Conservation (phyloP, 2,888 invertebrate genomes). For the Eristalinus sepulchralis region DNA sequence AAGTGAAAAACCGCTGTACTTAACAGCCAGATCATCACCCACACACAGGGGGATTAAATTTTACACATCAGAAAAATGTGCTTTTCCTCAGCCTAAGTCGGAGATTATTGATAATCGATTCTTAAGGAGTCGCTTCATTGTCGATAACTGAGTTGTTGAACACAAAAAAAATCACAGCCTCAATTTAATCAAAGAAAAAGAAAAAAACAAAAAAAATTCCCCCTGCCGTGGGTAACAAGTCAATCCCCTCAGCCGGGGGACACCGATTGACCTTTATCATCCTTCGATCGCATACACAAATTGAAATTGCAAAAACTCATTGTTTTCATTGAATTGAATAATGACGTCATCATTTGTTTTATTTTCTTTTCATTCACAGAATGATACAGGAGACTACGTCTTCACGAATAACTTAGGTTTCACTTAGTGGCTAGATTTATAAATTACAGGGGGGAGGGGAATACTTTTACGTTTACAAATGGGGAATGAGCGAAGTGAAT, state of each 20-base stretch:
- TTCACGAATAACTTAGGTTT: conserved; percentile 7
- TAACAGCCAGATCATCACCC: no score
- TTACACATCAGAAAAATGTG: background rate
- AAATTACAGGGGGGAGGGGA: background rate
- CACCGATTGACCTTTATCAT: background rate
- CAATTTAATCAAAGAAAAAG: background rate
- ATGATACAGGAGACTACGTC: conserved; percentile 30
- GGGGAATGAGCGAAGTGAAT: background rate
- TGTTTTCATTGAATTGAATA: background rate
- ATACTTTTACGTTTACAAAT: conserved; percentile 30
- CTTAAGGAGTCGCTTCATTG: background rate
- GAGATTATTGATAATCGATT: background rate
- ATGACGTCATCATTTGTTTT: conserved; percentile 26
- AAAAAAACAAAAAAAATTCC: background rate
- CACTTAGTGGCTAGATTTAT: conserved; percentile 19
- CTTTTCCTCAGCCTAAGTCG: background rate
- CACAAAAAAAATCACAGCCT: background rate
- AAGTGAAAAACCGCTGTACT: no score
- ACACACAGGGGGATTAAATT: no score
- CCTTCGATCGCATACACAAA: background rate
- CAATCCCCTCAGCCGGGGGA: background rate
- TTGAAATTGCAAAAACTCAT: background rate
- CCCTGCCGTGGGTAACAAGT: background rate
- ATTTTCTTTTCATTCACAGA: conserved; percentile 53
- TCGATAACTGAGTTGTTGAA: background rate